These are phyloP conservation scores for Tinea pellionella DNA, from an alignment of 2,888 invertebrate genomes.

Conservation along the genomic window DNA sequence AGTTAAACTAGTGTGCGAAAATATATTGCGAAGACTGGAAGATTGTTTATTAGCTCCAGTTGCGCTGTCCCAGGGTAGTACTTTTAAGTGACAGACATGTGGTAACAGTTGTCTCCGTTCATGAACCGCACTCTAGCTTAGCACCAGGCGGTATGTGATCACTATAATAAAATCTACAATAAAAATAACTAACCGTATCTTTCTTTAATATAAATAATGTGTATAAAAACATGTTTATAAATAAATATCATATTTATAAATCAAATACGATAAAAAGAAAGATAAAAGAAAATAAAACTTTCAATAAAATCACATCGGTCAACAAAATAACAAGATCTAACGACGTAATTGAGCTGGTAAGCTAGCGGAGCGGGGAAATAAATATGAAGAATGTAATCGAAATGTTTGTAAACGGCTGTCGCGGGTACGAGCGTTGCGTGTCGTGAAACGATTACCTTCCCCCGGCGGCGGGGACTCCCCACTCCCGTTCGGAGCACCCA, in stretches of 20 bases:
- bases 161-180: no score
- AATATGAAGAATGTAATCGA: slow-evolving; percentile 57
- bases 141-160: no score
- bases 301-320: slow-evolving; percentile 17
- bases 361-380: slow-evolving; percentile 44
- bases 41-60: no score
- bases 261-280: not conserved
- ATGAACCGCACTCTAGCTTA: no score
- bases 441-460: slow-evolving; percentile 35
- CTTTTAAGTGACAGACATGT: no score
- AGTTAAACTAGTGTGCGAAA: no score
- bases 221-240: no score
- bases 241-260: not conserved
- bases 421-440: slow-evolving; percentile 18
- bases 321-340: slow-evolving; percentile 18
- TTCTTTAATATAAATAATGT: no score
- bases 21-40: no score
- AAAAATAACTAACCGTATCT: no score
- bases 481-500: slow-evolving; percentile 17
- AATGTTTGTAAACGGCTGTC: slow-evolving; percentile 61
- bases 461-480: slow-evolving; percentile 17
- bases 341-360: slow-evolving; percentile 39
- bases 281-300: slow-evolving; percentile 7
- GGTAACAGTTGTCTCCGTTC: no score
- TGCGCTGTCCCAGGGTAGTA: no score